phyloP scores from a whole-genome alignment of 2,888 invertebrate species.

The Hirtodrosophila histrioides region DNA sequence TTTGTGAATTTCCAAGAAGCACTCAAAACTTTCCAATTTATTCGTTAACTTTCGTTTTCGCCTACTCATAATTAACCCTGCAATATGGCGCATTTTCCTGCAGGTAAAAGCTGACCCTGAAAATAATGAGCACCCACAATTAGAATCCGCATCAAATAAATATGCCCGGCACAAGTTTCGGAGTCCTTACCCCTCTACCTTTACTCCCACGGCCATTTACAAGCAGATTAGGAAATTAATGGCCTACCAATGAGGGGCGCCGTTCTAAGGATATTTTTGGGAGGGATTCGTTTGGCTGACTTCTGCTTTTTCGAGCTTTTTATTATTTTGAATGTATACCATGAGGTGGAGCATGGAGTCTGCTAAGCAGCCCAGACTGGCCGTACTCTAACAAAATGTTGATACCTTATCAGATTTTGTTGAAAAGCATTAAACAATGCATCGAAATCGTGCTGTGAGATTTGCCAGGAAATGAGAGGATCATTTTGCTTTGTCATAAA shows the following conservation, averaged over 20 bases:
- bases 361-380: slow-evolving; percentile 15
- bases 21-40: not conserved
- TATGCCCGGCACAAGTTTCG: slow-evolving; percentile 4
- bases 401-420: not conserved
- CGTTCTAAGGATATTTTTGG: not conserved
- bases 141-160: slow-evolving; percentile 10
- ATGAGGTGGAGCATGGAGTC: slow-evolving; percentile 1
- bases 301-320: slow-evolving; percentile 27
- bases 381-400: not conserved
- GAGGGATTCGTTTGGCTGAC: slow-evolving; percentile 6
- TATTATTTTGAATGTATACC: slow-evolving; percentile 39
- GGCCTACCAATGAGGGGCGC: not conserved
- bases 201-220: slow-evolving; percentile 9
- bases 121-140: slow-evolving; percentile 27
- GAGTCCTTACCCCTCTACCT: not conserved
- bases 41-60: slow-evolving; percentile 2
- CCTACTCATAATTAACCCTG: not conserved
- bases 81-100: slow-evolving; percentile 11
- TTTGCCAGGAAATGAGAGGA: slow-evolving; percentile 18
- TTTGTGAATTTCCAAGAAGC: not conserved
- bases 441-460: slow-evolving; percentile 20
- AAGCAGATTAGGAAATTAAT: slow-evolving; percentile 49
- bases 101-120: slow-evolving; percentile 42
- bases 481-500: slow-evolving; percentile 21
- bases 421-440: slow-evolving; percentile 9